A percentile compares a stretch with the other conserved stretches of the same genome.
Conservation (phyloP, 2,113 vertebrate genomes). For the Melanotaenia duboulayi region DNA sequence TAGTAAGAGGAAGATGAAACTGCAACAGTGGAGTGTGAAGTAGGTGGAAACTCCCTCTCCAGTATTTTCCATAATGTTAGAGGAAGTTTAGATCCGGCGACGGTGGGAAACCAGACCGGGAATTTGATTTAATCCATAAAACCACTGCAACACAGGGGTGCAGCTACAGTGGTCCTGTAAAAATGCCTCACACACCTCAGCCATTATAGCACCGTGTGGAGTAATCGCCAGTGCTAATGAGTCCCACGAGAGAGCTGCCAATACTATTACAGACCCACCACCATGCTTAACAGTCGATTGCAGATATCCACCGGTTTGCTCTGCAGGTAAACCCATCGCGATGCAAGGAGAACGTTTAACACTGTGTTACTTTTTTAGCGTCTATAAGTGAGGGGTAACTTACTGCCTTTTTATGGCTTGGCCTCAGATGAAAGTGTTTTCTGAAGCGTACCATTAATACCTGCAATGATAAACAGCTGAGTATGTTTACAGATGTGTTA, state of each 20-base stretch:
- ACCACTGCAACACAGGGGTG: slow-evolving; percentile 20
- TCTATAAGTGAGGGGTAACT: slow-evolving; percentile 5
- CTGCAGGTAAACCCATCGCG: slow-evolving; percentile 41
- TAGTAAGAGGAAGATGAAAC: background rate
- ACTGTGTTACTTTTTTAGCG: background rate
- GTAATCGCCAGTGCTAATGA: slow-evolving; percentile 66
- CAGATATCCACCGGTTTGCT: slow-evolving; percentile 21
- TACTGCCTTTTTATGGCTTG: slow-evolving; percentile 6
- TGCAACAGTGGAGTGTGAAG: background rate
- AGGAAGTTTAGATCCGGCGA: slow-evolving; percentile 40
- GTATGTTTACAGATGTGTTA: slow-evolving; percentile 6
- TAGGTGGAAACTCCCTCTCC: slow-evolving; percentile 14
- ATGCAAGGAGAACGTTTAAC: slow-evolving; percentile 10
- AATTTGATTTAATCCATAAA: slow-evolving; percentile 55
- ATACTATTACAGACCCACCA: slow-evolving; percentile 57
- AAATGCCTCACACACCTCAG: slow-evolving; percentile 54
- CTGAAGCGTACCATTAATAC: slow-evolving; percentile 14
- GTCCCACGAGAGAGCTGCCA: slow-evolving; percentile 59
- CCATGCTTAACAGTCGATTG: slow-evolving; percentile 40
- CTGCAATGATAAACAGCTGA: slow-evolving; percentile 5
- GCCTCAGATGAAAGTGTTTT: slow-evolving; percentile 28
- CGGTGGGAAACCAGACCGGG: slow-evolving; percentile 16
- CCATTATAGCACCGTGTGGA: slow-evolving; percentile 49
- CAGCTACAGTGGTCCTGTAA: slow-evolving; percentile 45
- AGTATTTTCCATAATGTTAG: slow-evolving; percentile 27